Base-by-base conservation (phyloP, 2,113 vertebrate genomes). In the Phylloscopus trochiloides region DNA sequence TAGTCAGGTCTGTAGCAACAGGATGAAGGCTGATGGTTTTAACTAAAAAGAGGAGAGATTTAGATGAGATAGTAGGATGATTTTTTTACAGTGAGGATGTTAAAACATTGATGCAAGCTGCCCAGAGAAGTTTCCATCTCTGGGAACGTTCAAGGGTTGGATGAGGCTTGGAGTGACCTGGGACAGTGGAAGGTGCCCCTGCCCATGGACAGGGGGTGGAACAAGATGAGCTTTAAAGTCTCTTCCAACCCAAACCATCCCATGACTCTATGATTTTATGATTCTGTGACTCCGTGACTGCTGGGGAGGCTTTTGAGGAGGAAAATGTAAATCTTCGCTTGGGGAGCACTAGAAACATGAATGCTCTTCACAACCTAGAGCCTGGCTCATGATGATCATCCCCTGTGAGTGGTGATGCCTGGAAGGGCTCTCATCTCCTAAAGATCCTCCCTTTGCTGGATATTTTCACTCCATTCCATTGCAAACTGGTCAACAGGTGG, bases 51-150 rank as follows among this genome's bases (percentile, higher is more conserved):
- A 51, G 7, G 20, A 29, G 11, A 31, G 10, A 28, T 47, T 73
- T 18, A 50, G 28, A n/a, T 4, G 32, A 22, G 57, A 7, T 29
- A 10, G 5, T 24, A 21, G 13, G 36, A 52, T 15, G 28, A 6
- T 0, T 40, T 13, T 66, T 75, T 40, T 15, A 13, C 1, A 0
- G 0, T 10, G 55, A 38, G 17, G 40, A 14, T 66, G 26, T 2
- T 52, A 24, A 57, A 31, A 7, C 19, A 2, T 9, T 36, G 45
- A 9, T 2, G 0, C 5, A 28, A 4, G 34, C 5, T 50, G 14
- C 8, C 24, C 50, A 59, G 72, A 14, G 66, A 51, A 36, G 3
- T 18, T 42, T 54, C 45, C n/a, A 12, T 34, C 17, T 29, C 45
- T 47, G 51, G 50, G 6, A 55, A 15, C 2, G 4, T 74, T 9